These are phyloP conservation scores for Leucoma salicis DNA, from an alignment of 2,888 invertebrate species.

Conservation along the genomic window DNA sequence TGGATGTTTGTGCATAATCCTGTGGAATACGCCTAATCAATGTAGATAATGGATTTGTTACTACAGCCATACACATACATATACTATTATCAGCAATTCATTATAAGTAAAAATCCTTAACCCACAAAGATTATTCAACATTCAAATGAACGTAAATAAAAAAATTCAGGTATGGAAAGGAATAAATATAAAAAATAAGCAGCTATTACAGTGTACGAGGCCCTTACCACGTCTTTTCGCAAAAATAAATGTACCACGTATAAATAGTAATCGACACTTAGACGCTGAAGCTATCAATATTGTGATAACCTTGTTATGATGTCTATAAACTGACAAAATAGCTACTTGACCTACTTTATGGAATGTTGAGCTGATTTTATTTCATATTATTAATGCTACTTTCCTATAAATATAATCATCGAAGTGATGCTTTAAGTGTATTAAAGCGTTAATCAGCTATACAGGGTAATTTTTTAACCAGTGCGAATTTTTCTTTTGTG, in stretches of 20 bases:
- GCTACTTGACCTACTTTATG: slow-evolving; percentile 35
- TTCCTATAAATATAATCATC: no score
- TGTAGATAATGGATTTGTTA: no score
- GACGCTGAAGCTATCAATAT: slow-evolving; percentile 49
- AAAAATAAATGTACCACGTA: slow-evolving; percentile 45
- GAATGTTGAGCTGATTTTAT: slow-evolving; percentile 17
- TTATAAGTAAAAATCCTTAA: no score
- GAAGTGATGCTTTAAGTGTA: no score
- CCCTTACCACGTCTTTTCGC: slow-evolving; percentile 31
- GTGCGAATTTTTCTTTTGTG: no score
- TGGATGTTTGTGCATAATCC: no score
- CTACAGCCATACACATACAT: no score
- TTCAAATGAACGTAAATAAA: not conserved
- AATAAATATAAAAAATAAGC: slow-evolving; percentile 25
- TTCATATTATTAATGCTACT: slow-evolving; percentile 44
- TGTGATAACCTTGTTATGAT: slow-evolving; percentile 47
- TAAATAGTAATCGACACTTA: slow-evolving; percentile 57
- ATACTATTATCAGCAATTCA: no score
- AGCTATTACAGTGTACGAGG: slow-evolving; percentile 26
- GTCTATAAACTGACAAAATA: slow-evolving; percentile 41
- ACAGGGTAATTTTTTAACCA: no score
- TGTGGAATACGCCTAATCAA: no score
- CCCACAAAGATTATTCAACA: no score
- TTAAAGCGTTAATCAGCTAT: no score
- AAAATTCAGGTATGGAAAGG: not conserved